Evolutionary conservation across 2,797 vertebrate genomes (phyloP), one percentile per base, ranked within the genome.

Genomic region (Fratercula arctica): DNA sequence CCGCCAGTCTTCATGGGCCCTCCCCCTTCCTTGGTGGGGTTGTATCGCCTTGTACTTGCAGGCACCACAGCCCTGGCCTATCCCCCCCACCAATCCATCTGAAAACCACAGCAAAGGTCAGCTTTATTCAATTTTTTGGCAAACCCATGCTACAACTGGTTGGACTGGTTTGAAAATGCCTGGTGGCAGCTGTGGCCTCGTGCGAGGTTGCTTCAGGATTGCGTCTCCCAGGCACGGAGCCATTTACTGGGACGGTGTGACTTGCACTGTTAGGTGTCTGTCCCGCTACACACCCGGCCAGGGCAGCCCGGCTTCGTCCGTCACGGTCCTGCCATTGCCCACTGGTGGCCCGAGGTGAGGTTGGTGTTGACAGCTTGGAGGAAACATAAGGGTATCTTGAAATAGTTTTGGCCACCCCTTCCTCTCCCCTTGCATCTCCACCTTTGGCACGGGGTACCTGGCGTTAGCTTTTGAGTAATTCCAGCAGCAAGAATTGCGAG

Each of bases 121-220:
- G 37, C 61, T 87, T 78, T 41, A 8, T 31, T 67, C 10, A 0
- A 16, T 33, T 80, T 66, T 76, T 74, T 95, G 68, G 75, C 72
- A 87, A 87, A 23, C 3, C 15, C 46, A 4, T 0, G 0, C 10
- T 76, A 4, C 13, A 46, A 54, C 78, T 80, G 85, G 87, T 53
- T 54, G 24, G 57, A 94, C 87, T 77, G 75, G 87, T 95, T 91
- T 91, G 85, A 20, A n/a, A 66, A 70, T 37, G 51, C 67, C 81
- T 43, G 46, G 45, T 90, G 92, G 84, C 5, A 2, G 48, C 67
- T 1, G 11, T 0, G 3, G 68, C 66, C 79, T 86, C 1, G 0
- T 54, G 39, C 19, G 6, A 8, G 31, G 56, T 50, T 37, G 41
- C 64, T 57, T 37, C 31, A 45, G 61, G 76, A 41, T 19, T 21